A percentile compares a stretch with the other conserved stretches of the same genome.
phyloP scores from a whole-genome alignment of 2,888 invertebrate species.

The Agrochola macilenta region DNA sequence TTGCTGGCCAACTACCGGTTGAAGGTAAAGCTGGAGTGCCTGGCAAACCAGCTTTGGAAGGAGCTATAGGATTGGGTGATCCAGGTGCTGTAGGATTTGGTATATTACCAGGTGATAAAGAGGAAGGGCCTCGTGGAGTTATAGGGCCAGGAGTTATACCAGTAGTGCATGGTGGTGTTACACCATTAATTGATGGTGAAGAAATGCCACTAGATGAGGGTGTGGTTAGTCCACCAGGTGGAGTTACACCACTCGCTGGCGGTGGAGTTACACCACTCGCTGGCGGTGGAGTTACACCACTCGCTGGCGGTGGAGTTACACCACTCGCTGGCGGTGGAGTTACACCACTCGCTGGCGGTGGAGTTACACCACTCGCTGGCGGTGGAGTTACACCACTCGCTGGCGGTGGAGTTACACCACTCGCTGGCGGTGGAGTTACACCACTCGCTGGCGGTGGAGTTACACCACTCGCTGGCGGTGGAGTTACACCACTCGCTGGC shows the following conservation, averaged over 20 bases:
- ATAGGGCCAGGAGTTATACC: neutral
- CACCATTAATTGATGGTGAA: neutral
- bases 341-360: neutral
- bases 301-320: too few species aligned
- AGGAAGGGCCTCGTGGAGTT: neutral
- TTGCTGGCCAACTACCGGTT: neutral
- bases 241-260: neutral
- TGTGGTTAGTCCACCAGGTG: neutral
- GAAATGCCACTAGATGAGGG: neutral
- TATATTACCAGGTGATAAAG: neutral
- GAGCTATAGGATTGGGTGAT: conserved; percentile 2
- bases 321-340: neutral
- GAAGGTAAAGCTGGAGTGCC: neutral
- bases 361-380: neutral
- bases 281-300: neutral
- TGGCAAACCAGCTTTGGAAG: neutral
- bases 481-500: neutral
- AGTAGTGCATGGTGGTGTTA: neutral
- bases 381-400: neutral
- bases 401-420: neutral
- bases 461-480: neutral
- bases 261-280: neutral
- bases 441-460: neutral
- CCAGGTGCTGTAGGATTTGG: neutral
- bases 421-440: neutral